phyloP scores from a whole-genome alignment of 2,113 vertebrate genomes.

The Clarias macrocephalus region DNA sequence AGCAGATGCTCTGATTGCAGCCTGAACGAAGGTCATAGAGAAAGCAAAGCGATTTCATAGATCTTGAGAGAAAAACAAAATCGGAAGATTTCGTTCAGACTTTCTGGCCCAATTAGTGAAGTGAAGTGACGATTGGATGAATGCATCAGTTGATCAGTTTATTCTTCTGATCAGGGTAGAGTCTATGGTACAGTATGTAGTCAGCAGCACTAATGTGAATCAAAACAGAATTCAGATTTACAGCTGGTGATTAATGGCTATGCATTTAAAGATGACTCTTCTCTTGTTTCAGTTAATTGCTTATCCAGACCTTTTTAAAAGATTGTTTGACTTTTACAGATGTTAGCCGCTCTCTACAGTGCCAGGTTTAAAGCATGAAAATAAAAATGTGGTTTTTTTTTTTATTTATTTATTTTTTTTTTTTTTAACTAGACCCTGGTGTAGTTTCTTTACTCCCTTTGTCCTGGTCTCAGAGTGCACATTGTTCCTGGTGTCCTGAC shows the following conservation, averaged over 20 bases:
- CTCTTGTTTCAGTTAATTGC: not conserved
- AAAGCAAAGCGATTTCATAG: no score
- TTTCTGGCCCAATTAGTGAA: not conserved
- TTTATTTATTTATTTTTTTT: no score
- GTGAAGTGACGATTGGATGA: not conserved
- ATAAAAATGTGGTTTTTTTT: no score
- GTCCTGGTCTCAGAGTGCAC: not conserved
- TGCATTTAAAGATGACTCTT: not conserved
- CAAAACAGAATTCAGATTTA: not conserved
- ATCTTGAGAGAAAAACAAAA: not conserved
- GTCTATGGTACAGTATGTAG: not conserved
- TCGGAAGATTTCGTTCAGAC: not conserved
- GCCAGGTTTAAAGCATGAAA: not conserved
- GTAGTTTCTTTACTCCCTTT: slow-evolving; percentile 31
- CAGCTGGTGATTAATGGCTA: not conserved
- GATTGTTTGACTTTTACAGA: not conserved
- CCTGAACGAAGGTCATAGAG: no score
- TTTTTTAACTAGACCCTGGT: not conserved
- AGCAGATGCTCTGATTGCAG: no score
- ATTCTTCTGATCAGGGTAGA: not conserved
- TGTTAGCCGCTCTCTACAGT: not conserved
- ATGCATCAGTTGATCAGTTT: not conserved
- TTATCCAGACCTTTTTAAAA: no score
- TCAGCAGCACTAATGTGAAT: not conserved
- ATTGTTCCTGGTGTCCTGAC: slow-evolving; percentile 20